Conservation (phyloP, 2,797 vertebrate species). For the Podarcis lilfordi region DNA sequence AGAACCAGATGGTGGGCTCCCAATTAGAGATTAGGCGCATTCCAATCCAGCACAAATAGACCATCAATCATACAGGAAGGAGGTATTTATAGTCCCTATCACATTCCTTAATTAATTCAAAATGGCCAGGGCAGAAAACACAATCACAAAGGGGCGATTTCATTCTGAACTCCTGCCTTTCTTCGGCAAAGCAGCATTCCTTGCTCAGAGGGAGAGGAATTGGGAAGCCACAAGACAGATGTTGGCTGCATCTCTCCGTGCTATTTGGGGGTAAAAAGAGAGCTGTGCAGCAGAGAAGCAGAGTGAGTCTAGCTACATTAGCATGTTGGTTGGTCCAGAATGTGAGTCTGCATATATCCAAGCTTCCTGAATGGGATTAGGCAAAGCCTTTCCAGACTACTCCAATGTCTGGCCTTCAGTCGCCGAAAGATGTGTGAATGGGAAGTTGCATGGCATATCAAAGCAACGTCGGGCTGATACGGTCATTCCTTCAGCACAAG, state of each 20-base stretch:
- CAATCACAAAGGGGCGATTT: constrained; percentile 31
- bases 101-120: constrained; percentile 78
- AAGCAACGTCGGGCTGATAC: not conserved
- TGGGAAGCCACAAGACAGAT: constrained; percentile 41
- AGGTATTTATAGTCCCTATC: constrained; percentile 79
- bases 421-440: not conserved
- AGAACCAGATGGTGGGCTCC: constrained; percentile 79
- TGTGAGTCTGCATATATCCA: not conserved
- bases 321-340: not conserved
- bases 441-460: not conserved
- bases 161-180: not conserved
- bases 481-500: no score
- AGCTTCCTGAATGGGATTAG: not conserved
- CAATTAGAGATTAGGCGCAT: constrained; percentile 79
- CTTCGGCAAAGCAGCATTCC: constrained; percentile 21
- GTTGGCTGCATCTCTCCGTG: constrained; percentile 14
- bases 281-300: not conserved
- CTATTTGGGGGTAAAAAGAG: not conserved
- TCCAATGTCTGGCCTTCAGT: not conserved
- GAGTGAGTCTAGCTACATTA: not conserved
- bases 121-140: constrained; percentile 64
- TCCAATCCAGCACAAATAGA: constrained; percentile 79
- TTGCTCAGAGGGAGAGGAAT: constrained; percentile 27
- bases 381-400: not conserved
- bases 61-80: constrained; percentile 76